Evolutionary conservation across 2,797 vertebrate genomes (phyloP), one percentile per base, ranked within the genome.

Genomic region (Girardinus metallicus): DNA sequence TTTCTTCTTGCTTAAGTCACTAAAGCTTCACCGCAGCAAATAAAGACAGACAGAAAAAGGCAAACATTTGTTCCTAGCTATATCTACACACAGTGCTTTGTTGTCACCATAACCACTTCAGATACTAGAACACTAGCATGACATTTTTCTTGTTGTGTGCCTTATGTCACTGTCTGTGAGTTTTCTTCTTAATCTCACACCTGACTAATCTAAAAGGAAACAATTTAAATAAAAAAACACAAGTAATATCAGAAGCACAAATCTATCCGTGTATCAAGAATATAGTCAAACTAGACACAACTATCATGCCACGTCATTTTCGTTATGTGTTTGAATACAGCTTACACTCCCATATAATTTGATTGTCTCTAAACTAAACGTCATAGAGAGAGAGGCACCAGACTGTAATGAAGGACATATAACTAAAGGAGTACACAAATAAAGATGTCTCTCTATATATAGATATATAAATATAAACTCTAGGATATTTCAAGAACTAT

Each of bases 361-460:
- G 96, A 96, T 96, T 96, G 95, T 96, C 96, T 95, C 94, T 77
- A 89, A 95, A 93, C 85, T 93, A 93, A 93, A 95, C 90, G 73
- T 83, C 81, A 77, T 53, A 79, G 80, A 89, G 82, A 91, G 92
- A 91, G 92, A 96, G 93, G 93, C 95, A 96, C 94, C 93, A 91
- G 87, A 95, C 93, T 90, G 85, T 88, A 91, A 92, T 80, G 89
- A 85, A 85, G 76, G 84, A 86, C 86, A 75, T 66, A 82, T 34
- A 90, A 88, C 68, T 76, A 86, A 90, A 93, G 68, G 80, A 29
- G 91, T 93, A 94, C 91, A 94, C 87, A 94, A 93, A 93, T 90
- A 92, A 89, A 89, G 75, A 91, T 82, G 82, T 91, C 79, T 90
- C 80, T 94, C 68, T 72, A 72, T 46, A 72, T 46, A 72, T 72